Evolutionary conservation across 2,888 invertebrate genomes (phyloP).

Genomic region (Strigamia transsilvanica): DNA sequence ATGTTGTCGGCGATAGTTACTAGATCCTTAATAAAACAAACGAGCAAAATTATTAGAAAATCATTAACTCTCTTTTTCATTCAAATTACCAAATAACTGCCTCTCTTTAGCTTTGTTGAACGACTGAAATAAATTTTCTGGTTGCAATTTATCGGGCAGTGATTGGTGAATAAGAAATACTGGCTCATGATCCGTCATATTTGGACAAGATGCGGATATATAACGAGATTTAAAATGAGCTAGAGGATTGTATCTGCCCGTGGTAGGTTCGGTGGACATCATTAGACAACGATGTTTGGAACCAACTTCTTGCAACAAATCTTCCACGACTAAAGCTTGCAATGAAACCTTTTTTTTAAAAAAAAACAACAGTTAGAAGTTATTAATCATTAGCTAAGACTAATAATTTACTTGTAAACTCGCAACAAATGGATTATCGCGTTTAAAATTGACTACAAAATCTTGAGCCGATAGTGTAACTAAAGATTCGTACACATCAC

Average conservation of each 20-base stretch:
- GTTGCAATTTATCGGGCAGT: slow-evolving; percentile 71
- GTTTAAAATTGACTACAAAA: slow-evolving; percentile 37
- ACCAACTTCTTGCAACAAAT: slow-evolving; percentile 79
- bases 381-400: neutral
- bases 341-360: slow-evolving; percentile 72
- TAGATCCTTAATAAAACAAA: neutral
- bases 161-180: slow-evolving; percentile 64
- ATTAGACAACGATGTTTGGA: slow-evolving; percentile 86
- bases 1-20: neutral
- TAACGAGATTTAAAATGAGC: slow-evolving; percentile 63
- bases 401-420: slow-evolving; percentile 1
- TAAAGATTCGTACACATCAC: slow-evolving; percentile 2
- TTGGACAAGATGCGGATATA: slow-evolving; percentile 83
- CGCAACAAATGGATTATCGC: neutral
- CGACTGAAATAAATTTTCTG: slow-evolving; percentile 65
- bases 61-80: neutral
- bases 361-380: slow-evolving; percentile 16
- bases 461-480: neutral
- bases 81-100: slow-evolving; percentile 50
- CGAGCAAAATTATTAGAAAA: neutral
- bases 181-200: slow-evolving; percentile 68
- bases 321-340: slow-evolving; percentile 88
- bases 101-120: slow-evolving; percentile 51
- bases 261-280: slow-evolving; percentile 68
- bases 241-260: neutral